phyloP scores from a whole-genome alignment of 92 coral and sea anemone species.

The Galaxea fascicularis region DNA sequence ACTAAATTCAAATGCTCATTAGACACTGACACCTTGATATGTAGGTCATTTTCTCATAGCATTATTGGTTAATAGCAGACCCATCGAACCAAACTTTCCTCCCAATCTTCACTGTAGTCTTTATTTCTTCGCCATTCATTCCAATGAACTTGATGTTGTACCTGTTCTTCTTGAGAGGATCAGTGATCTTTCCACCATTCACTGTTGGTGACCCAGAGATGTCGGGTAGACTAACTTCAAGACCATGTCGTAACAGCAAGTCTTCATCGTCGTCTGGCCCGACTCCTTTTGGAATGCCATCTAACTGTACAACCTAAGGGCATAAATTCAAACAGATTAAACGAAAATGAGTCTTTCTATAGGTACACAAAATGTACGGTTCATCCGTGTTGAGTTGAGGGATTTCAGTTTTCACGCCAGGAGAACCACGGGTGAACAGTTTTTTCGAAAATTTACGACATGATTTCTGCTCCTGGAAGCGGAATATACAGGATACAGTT shows the following conservation, averaged over 20 bases:
- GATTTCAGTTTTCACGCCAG: no score
- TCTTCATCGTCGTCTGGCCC: conserved; percentile 30
- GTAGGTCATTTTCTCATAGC: no score
- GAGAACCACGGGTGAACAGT: no score
- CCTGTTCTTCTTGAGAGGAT: conserved; percentile 38
- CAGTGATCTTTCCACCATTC: conserved; percentile 34
- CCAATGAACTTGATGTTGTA: conserved; percentile 54
- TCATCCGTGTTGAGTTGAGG: no score
- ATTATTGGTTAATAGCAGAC: conserved; percentile 10
- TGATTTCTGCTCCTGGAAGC: no score
- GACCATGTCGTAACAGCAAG: conserved; percentile 72
- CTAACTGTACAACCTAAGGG: conserved; percentile 76
- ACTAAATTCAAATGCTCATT: no score
- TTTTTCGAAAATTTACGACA: no score
- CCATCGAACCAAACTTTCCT: conserved; percentile 68
- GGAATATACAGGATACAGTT: no score
- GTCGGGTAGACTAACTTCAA: conserved; percentile 77
- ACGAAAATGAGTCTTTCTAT: background rate
- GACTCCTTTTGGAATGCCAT: conserved; percentile 63
- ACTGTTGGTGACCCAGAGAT: conserved; percentile 44
- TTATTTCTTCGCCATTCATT: conserved; percentile 51
- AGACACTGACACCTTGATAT: no score
- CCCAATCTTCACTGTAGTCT: conserved; percentile 46
- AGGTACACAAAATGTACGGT: background rate
- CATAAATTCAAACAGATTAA: no score